Evolutionary conservation across 2,888 invertebrate genomes (phyloP).

Genomic region (Ashinkailepas kermadecensis): DNA sequence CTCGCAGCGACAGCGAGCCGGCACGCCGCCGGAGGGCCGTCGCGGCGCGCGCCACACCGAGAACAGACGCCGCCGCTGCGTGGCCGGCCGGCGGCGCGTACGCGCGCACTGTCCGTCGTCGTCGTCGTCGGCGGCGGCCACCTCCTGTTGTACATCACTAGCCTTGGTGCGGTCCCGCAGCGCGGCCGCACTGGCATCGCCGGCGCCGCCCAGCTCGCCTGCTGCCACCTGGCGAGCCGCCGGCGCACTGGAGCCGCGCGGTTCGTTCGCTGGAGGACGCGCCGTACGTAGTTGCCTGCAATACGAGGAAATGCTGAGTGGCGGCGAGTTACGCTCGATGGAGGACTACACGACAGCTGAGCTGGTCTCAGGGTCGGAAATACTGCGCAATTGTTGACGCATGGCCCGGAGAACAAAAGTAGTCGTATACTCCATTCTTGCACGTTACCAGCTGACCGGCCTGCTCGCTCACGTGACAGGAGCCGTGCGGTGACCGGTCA

Average conservation of each 20-base stretch:
- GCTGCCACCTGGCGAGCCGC: background rate
- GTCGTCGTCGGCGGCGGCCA: background rate
- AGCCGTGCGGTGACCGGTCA: no score
- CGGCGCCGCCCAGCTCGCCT: conserved; percentile 9
- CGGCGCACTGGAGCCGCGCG: background rate
- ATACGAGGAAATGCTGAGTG: background rate
- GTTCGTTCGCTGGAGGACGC: conserved; percentile 27
- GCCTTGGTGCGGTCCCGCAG: background rate
- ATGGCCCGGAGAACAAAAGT: no score
- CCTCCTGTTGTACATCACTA: background rate
- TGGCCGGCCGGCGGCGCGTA: background rate
- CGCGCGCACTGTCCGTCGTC: conserved; percentile 12
- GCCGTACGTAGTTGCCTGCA: conserved; percentile 9
- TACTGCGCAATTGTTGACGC: no score
- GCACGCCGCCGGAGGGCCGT: conserved; percentile 71
- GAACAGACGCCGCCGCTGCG: background rate
- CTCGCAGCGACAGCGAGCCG: conserved; percentile 57
- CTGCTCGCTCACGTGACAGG: no score
- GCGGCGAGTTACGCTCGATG: no score
- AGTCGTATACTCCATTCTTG: no score
- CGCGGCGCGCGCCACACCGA: conserved; percentile 52
- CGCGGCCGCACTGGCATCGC: conserved; percentile 1
- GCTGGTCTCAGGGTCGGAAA: no score
- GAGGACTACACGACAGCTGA: no score
- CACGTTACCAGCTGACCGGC: no score